Conservation (phyloP, 2,888 invertebrate species). For the Herminia tarsipennalis region DNA sequence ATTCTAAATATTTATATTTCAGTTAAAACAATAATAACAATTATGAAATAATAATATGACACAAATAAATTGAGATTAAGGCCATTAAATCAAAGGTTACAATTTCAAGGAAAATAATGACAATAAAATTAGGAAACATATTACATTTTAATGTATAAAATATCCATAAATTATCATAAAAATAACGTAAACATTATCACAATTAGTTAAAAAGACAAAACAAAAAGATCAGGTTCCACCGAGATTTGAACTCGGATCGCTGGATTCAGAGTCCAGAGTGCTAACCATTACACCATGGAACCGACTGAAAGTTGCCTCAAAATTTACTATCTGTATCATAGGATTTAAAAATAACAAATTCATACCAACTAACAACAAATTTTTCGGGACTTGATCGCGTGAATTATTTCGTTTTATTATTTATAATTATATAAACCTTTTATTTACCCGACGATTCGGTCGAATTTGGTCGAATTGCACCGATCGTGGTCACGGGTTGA, state of each 20-base stretch:
- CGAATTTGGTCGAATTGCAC: too few relatives aligned
- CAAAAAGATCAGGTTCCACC: slow-evolving; percentile 87
- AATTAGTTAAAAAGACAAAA: slow-evolving; percentile 10
- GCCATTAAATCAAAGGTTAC: too few relatives aligned
- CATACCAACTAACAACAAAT: background rate
- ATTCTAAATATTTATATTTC: too few relatives aligned
- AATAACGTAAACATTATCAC: background rate
- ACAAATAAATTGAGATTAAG: too few relatives aligned
- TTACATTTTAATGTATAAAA: background rate
- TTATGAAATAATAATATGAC: too few relatives aligned
- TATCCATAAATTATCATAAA: background rate
- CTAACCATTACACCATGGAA: slow-evolving; percentile 89
- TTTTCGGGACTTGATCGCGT: too few relatives aligned
- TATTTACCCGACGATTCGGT: too few relatives aligned
- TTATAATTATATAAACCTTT: too few relatives aligned
- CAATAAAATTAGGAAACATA: background rate
- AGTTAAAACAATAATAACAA: too few relatives aligned
- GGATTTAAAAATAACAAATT: background rate
- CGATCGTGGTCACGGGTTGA: too few relatives aligned
- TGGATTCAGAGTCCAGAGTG: slow-evolving; percentile 94
- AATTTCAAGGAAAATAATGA: background rate
- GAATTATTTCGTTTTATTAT: too few relatives aligned
- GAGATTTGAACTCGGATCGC: slow-evolving; percentile 94
- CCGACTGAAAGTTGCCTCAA: slow-evolving; percentile 35
- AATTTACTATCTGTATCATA: slow-evolving; percentile 35